Evolutionary conservation across 2,797 vertebrate genomes (phyloP), one percentile per base, ranked within the genome.

Genomic region (Cheirogaleus major): DNA sequence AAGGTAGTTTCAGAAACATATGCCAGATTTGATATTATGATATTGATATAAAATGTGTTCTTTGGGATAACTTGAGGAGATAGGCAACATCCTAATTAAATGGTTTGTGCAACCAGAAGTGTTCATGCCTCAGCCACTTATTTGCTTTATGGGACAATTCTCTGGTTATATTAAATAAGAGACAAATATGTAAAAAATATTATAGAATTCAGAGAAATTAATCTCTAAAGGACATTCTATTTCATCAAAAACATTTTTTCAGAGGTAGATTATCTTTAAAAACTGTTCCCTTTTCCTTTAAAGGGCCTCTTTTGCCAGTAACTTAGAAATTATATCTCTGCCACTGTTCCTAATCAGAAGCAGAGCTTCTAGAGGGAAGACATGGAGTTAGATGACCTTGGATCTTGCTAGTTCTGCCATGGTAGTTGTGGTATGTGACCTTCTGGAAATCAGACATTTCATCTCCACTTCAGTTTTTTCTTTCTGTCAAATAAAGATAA

Each of bases 381-480:
- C 14, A 7, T 30, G 30, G 13, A 63, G 55, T 75, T 32, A 63
- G 73, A 14, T 94, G 86, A 94, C 45, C 75, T 76, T 75, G 52
- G 63, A n/a, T 32, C 45, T 61, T 65, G 69, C 6, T 65, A 57
- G 18, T 43, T 7, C 45, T 78, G 3, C 52, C 7, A 41, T 67
- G 45, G 43, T 79, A 89, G 96, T 32, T 70, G 80, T 93, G 81
- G n/a, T 92, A 91, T 69, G 27, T 84, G 61, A 91, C 69, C 69
- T 95, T 91, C 81, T 57, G 83, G 52, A 89, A 95, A 87, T 79
- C 48, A 52, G 35, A 72, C 83, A 83, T 80, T 93, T 81, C 86
- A 95, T 91, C 50, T 90, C 38, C 61, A 70, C 23, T 81, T 81
- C 41, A 89, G 20, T 52, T 88, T 91, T 93, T 61, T 95, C 18